A percentile compares a stretch with the other conserved stretches of the same genome.
phyloP scores from a whole-genome alignment of 2,888 invertebrate species.

The Sphaerophoria rueppellii region DNA sequence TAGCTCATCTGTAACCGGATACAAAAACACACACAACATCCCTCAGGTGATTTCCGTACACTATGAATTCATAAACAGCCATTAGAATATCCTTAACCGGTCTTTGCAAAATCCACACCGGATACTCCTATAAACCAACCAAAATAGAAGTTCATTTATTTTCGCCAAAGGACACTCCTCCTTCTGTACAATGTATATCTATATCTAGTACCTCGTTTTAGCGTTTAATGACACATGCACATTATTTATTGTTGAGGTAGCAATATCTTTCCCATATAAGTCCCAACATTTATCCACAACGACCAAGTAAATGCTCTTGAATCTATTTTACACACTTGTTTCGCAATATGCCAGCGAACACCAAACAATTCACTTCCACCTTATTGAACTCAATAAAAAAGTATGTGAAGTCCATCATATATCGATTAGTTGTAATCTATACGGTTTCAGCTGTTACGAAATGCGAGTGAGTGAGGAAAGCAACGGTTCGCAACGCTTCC shows the following conservation, averaged over 20 bases:
- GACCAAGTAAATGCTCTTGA: conserved; percentile 29
- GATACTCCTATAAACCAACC: conserved; percentile 2
- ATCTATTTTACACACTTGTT: conserved; percentile 35
- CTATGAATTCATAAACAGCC: conserved; percentile 37
- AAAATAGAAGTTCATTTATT: conserved; percentile 28
- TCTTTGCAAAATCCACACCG: background rate
- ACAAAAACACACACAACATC: conserved; percentile 8
- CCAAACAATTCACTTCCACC: conserved; percentile 36
- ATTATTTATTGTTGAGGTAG: background rate
- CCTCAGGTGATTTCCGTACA: conserved; percentile 40
- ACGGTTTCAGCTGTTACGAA: conserved; percentile 11
- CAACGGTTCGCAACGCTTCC: conserved; percentile 1
- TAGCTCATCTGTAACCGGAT: conserved; percentile 42
- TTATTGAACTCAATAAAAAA: conserved; percentile 51
- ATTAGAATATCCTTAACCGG: conserved; percentile 23
- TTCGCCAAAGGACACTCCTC: conserved; percentile 19
- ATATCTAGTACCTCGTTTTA: background rate
- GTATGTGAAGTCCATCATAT: conserved; percentile 62
- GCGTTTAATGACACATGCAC: background rate
- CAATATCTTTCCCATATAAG: background rate
- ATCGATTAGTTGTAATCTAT: conserved; percentile 55
- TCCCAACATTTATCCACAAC: background rate
- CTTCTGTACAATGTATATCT: background rate
- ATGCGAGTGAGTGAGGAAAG: background rate
- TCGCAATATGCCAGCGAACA: conserved; percentile 11